These are phyloP conservation scores for Petrocephalus sullivani DNA, from an alignment of 2,797 vertebrate genomes.

Conservation along the genomic window DNA sequence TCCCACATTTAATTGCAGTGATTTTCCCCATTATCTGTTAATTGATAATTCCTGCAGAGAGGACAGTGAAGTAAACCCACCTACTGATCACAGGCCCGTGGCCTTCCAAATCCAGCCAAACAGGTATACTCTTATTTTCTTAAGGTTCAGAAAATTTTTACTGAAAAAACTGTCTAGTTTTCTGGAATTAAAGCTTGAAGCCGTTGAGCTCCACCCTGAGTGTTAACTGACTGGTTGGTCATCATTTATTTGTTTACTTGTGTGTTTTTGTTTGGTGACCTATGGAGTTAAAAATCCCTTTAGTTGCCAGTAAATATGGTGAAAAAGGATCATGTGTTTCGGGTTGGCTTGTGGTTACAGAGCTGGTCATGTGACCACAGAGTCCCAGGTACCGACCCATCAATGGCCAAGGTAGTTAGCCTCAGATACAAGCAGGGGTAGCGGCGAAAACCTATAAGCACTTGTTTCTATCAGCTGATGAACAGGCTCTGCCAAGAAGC, in stretches of 20 bases:
- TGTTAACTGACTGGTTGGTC: neutral
- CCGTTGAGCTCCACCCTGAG: neutral
- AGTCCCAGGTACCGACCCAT: neutral
- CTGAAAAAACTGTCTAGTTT: neutral
- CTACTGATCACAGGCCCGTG: conserved; percentile 69
- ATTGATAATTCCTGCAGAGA: conserved; percentile 88
- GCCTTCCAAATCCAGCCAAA: conserved; percentile 60
- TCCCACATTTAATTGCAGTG: conserved; percentile 84
- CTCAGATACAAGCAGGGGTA: neutral
- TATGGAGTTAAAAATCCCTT: neutral
- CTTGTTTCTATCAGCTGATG: neutral
- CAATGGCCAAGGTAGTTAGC: neutral
- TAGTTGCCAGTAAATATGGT: neutral
- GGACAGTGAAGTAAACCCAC: conserved; percentile 72
- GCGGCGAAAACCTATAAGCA: neutral
- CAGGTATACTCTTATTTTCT: neutral
- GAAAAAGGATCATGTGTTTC: neutral
- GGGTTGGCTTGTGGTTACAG: neutral
- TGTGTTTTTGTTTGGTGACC: neutral
- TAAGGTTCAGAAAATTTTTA: neutral
- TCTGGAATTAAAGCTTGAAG: neutral
- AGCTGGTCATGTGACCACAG: neutral
- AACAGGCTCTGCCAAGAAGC: neutral
- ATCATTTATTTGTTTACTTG: neutral
- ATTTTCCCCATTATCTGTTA: conserved; percentile 95